Evolutionary conservation across 1,140 invertebrate genomes (phyloP).

Genomic region (Drosophila saltans): DNA sequence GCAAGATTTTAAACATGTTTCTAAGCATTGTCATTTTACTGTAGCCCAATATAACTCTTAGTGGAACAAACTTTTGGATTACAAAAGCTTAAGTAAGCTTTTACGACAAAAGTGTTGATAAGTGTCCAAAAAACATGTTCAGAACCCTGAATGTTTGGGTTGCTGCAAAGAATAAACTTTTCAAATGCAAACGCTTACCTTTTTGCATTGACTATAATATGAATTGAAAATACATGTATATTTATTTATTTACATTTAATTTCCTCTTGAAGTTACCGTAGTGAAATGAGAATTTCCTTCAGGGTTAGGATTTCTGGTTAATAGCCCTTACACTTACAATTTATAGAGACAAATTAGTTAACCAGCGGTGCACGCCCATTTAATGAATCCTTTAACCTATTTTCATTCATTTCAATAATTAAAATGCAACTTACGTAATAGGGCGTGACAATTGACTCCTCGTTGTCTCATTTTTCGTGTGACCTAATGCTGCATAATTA

Average conservation of each 20-base stretch:
- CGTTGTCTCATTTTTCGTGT: constrained; percentile 27
- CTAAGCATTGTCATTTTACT: not conserved
- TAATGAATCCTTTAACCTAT: constrained; percentile 25
- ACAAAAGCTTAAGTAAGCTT: not conserved
- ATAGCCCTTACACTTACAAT: not conserved
- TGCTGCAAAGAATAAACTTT: not conserved
- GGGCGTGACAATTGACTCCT: constrained; percentile 45
- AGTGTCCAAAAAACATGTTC: not conserved
- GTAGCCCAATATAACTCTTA: not conserved
- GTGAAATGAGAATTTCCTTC: not conserved
- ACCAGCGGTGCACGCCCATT: not conserved
- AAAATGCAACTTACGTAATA: constrained; percentile 57
- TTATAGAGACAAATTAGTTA: not conserved
- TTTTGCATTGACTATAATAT: no score
- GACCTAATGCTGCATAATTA: constrained; percentile 46
- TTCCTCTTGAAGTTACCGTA: not conserved
- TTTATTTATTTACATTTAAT: no score
- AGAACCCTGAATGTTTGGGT: not conserved
- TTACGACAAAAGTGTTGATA: not conserved
- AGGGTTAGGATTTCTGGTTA: not conserved
- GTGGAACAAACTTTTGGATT: not conserved
- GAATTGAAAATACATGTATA: not conserved
- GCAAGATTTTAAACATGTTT: not conserved
- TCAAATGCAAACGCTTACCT: no score
- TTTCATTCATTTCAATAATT: constrained; percentile 60